These are phyloP conservation scores for Trichosurus vulpecula DNA, from an alignment of 2,797 vertebrate species.

Conservation along the genomic window DNA sequence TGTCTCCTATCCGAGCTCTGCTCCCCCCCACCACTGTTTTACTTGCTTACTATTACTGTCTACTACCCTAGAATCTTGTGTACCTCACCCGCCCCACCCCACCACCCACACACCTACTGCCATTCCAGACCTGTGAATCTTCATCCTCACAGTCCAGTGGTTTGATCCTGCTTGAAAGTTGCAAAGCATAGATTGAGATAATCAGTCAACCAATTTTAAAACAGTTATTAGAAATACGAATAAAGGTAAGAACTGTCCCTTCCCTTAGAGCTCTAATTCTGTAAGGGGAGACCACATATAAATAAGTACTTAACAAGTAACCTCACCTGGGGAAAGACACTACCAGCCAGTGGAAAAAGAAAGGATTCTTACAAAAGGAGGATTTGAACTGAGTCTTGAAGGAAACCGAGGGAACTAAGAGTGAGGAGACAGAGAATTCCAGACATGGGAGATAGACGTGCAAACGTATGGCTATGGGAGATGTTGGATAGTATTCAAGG, in stretches of 20 bases:
- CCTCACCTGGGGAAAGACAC: background rate
- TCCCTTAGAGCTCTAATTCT: background rate
- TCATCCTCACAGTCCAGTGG: background rate
- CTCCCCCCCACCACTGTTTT: background rate
- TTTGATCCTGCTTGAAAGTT: background rate
- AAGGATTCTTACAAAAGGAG: background rate
- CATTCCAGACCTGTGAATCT: background rate
- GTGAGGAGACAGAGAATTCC: background rate
- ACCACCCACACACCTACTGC: background rate
- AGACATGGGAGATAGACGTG: background rate
- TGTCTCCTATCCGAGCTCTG: background rate
- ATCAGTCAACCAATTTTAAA: background rate
- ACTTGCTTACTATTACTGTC: background rate
- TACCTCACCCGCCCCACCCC: background rate
- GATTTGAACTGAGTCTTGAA: background rate
- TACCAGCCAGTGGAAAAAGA: background rate
- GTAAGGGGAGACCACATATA: background rate
- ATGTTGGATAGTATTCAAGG: background rate
- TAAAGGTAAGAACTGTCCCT: background rate
- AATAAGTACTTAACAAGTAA: background rate
- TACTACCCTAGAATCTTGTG: background rate
- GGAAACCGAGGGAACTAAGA: background rate
- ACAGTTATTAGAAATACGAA: background rate
- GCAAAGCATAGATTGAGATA: background rate
- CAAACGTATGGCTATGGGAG: background rate